Percentiles rank a stretch among this genome's conserved stretches.
These are phyloP conservation scores for Hyposmocoma kahamanoa DNA, from an alignment of 1,140 invertebrate genomes.

Conservation along the genomic window DNA sequence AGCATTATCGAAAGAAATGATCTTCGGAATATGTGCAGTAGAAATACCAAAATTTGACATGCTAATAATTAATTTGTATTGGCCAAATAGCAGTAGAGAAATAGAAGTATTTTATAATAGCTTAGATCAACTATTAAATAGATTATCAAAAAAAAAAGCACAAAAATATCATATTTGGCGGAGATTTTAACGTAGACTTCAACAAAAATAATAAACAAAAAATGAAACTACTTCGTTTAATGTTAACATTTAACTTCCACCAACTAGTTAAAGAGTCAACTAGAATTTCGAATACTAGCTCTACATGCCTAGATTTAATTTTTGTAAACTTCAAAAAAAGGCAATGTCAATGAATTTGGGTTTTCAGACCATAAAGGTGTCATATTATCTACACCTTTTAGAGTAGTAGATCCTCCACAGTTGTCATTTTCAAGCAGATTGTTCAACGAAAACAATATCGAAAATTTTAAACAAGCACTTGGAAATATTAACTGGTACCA, in stretches of 20 bases:
- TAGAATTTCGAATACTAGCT: neutral
- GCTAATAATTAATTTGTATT: slow-evolving; percentile 1
- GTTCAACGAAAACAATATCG: neutral
- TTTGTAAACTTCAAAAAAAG: slow-evolving; percentile 4
- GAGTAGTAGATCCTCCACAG: neutral
- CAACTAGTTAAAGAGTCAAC: neutral
- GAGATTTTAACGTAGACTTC: slow-evolving; percentile 5
- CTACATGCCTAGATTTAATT: slow-evolving; percentile 7
- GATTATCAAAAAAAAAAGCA: neutral
- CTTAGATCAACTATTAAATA: neutral
- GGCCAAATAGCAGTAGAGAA: slow-evolving; percentile 1
- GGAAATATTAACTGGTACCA: neutral
- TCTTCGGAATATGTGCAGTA: neutral
- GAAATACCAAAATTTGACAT: neutral
- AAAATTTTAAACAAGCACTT: neutral
- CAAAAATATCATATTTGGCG: slow-evolving; percentile 1
- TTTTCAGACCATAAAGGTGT: slow-evolving; percentile 7
- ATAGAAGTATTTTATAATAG: neutral
- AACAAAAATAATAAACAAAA: neutral
- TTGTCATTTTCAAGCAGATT: neutral
- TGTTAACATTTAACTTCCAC: slow-evolving; percentile 1
- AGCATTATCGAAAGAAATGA: neutral
- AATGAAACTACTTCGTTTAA: neutral
- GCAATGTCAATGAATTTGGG: neutral
- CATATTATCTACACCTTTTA: neutral